phyloP scores from a whole-genome alignment of 2,113 vertebrate species.

The Hydrochoerus hydrochaeris region DNA sequence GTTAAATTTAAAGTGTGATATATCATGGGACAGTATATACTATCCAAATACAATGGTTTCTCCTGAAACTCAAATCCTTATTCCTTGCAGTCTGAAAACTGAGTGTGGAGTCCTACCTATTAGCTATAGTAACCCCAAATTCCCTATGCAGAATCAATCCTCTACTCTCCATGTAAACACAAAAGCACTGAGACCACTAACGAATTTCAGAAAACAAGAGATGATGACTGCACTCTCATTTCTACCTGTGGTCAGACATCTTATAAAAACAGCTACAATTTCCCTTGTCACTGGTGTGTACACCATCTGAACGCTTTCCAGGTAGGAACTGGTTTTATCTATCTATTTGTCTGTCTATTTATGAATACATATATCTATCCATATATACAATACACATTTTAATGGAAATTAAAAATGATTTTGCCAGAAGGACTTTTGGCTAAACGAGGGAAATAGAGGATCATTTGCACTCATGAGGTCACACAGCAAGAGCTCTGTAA shows the following conservation, averaged over 20 bases:
- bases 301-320: not conserved
- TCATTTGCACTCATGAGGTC: not conserved
- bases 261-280: not conserved
- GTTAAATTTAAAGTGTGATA: slow-evolving; percentile 44
- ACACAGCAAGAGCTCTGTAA: not conserved
- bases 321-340: not conserved
- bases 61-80: not conserved
- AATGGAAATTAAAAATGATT: not conserved
- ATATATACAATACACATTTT: not conserved
- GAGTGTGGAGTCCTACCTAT: not conserved
- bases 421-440: not conserved
- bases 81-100: not conserved
- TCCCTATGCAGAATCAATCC: not conserved
- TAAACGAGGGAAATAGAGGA: not conserved
- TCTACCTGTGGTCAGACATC: not conserved
- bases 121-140: not conserved
- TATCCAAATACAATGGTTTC: not conserved
- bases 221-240: not conserved
- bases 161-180: not conserved
- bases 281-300: not conserved
- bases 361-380: not conserved
- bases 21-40: not conserved
- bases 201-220: not conserved
- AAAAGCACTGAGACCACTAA: not conserved
- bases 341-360: not conserved